Percentiles rank a stretch among this genome's conserved stretches.
Evolutionary conservation across 2,888 invertebrate genomes (phyloP).

Genomic region (Acrobasis repandana): DNA sequence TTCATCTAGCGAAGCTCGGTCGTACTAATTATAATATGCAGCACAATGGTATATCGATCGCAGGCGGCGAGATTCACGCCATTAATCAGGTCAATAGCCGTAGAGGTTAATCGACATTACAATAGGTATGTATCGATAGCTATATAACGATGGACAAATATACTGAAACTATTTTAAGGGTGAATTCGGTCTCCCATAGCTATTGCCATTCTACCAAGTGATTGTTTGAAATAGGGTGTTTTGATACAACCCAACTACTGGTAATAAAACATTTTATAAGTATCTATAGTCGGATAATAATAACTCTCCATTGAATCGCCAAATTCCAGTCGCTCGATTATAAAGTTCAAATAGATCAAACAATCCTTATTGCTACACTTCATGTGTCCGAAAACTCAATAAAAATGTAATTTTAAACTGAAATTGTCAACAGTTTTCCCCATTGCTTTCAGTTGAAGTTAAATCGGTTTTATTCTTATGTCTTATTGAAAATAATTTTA

Average conservation of each 20-base stretch:
- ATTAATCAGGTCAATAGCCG: conserved; percentile 1
- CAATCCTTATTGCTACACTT: conserved; percentile 18
- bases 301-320: background rate
- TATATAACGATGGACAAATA: too few relatives aligned
- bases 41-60: background rate
- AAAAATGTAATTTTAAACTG: conserved; percentile 17
- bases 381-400: conserved; percentile 14
- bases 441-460: conserved; percentile 14
- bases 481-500: conserved; percentile 1
- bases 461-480: conserved; percentile 5
- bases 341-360: conserved; percentile 20
- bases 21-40: background rate
- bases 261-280: too few relatives aligned
- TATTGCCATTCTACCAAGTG: too few relatives aligned
- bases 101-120: background rate
- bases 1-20: too few relatives aligned
- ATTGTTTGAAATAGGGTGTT: too few relatives aligned
- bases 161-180: too few relatives aligned
- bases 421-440: conserved; percentile 16
- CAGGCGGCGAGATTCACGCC: background rate
- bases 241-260: too few relatives aligned
- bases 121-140: background rate
- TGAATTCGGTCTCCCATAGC: too few relatives aligned
- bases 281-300: background rate
- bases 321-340: conserved; percentile 2